Evolutionary conservation across 2,888 invertebrate species (phyloP).

Genomic region (Philopedon plagiatum): DNA sequence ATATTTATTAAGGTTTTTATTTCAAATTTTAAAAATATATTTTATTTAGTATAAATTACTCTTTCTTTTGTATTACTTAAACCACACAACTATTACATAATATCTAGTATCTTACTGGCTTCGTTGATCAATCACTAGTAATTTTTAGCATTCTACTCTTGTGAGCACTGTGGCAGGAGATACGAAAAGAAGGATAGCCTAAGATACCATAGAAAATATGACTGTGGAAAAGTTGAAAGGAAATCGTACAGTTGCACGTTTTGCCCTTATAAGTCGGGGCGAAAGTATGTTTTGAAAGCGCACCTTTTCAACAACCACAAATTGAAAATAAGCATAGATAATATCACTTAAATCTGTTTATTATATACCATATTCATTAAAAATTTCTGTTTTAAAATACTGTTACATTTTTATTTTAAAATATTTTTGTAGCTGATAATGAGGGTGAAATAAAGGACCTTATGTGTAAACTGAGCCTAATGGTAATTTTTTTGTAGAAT

Average conservation of each 20-base stretch:
- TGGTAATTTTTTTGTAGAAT: neutral
- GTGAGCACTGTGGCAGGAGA: slow-evolving; percentile 53
- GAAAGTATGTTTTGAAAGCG: neutral
- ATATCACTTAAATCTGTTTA: neutral
- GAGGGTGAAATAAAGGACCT: too few species aligned
- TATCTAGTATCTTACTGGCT: too few species aligned
- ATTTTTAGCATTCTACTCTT: neutral
- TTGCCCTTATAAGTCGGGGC: neutral
- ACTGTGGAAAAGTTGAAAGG: slow-evolving; percentile 44
- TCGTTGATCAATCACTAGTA: neutral
- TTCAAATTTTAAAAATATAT: too few species aligned
- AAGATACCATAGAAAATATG: slow-evolving; percentile 54
- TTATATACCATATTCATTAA: too few species aligned
- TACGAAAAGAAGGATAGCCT: slow-evolving; percentile 55
- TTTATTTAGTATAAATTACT: too few species aligned
- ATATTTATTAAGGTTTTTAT: too few species aligned
- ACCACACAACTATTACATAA: too few species aligned
- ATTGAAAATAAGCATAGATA: neutral
- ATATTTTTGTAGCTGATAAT: too few species aligned
- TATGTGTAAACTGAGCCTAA: too few species aligned
- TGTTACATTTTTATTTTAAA: too few species aligned
- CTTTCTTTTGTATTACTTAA: too few species aligned
- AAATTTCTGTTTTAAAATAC: too few species aligned
- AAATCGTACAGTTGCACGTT: neutral
- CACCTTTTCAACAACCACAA: neutral